Base-by-base conservation (phyloP, 1,140 invertebrate genomes). In the Adoxophyes honmai region DNA sequence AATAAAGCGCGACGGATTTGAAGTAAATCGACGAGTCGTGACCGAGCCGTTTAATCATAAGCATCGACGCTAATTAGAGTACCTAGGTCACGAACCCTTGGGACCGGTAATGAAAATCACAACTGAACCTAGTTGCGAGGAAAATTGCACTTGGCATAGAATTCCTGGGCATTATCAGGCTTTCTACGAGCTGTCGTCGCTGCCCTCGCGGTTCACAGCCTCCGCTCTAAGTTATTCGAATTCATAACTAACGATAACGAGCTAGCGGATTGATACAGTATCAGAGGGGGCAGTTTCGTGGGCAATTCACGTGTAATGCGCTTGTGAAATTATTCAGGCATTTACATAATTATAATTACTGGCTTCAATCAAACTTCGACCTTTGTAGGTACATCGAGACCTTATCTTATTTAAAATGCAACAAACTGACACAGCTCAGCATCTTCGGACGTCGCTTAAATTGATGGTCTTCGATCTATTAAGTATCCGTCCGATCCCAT, bases 41-140 rank as follows among this genome's bases (percentile, higher is more conserved):
- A 86, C 80, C 61, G 60, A 63, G 73, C 75, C 76, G 73, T 86
- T 88, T 86, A 83, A 84, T 85, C 73, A 88, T 85, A 81, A 87
- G 74, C 78, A 84, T 81, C 76, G 73, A 75, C 76, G 75, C 75
- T 88, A 88, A 88, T 88, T 86, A 88, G 75, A 85, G 73, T 82
- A 48, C 42, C 42, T 48, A 84, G 77, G 75, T 82, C 73, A 70
- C 74, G 74, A 79, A 81, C 78, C 72, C 68, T 68, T 68, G 65
- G 64, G 74, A 77, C 70, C 67, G 63, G 73, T 87, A 84, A 87
- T 83, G 81, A 83, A 87, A 87, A 86, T 86, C 71, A 81, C 81
- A 80, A 81, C 70, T 79, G 77, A 82, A 81, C 73, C 69, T 79
- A 71, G 74, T 81, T 80, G 66, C 74, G 36, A 57, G 70, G 68